phyloP scores from a whole-genome alignment of 92 coral and sea anemone genomes.

The Epizoanthus scotinus region DNA sequence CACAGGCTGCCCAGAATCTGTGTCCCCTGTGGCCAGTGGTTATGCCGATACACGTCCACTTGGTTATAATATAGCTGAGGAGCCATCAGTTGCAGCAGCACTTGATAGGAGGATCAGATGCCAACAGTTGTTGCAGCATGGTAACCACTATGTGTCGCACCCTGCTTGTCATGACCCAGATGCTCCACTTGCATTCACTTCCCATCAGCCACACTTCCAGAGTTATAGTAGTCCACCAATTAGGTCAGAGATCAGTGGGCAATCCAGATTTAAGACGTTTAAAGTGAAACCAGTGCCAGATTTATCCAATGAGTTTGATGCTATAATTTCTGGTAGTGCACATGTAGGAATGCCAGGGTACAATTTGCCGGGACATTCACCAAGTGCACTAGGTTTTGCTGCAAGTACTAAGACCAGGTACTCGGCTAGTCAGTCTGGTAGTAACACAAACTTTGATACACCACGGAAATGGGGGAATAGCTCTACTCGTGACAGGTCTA shows the following conservation, averaged over 20 bases:
- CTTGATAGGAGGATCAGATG: constrained; percentile 25
- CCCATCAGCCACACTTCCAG: not conserved
- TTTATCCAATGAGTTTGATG: constrained; percentile 10
- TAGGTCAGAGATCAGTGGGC: not conserved
- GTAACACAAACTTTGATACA: not conserved
- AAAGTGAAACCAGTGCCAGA: constrained; percentile 29
- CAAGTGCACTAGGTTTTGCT: not conserved
- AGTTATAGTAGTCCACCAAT: not conserved
- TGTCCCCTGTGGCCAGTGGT: not conserved
- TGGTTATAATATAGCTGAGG: constrained; percentile 25
- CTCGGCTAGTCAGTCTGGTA: not conserved
- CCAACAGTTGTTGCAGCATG: not conserved
- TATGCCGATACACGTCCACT: not conserved
- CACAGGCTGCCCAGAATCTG: not conserved
- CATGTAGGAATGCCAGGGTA: not conserved
- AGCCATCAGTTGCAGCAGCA: constrained; percentile 29
- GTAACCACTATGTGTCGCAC: no score
- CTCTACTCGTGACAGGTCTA: not conserved
- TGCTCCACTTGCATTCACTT: not conserved
- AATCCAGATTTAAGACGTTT: not conserved
- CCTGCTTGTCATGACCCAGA: not conserved
- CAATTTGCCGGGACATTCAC: not conserved
- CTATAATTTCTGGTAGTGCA: constrained; percentile 6
- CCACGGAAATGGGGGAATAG: not conserved
- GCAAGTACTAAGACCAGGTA: not conserved